phyloP scores from a whole-genome alignment of 2,888 invertebrate species.

The Xanthorhoe spadicearia region DNA sequence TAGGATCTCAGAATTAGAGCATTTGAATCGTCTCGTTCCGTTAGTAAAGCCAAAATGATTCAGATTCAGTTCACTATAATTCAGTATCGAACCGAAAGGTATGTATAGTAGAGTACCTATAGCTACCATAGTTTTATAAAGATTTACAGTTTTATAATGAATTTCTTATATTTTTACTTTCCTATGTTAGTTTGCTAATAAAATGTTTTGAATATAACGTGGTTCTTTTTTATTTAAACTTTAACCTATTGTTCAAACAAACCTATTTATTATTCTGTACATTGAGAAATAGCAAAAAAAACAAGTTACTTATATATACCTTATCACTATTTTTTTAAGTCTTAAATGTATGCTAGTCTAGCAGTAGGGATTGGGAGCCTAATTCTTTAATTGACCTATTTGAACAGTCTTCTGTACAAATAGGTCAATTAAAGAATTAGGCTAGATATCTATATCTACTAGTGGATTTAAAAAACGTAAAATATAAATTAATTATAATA shows the following conservation, averaged over 20 bases:
- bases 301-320: no score
- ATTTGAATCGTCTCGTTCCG: slow-evolving; percentile 22
- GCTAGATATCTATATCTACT: no score
- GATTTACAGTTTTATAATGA: slow-evolving; percentile 81
- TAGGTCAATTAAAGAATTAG: no score
- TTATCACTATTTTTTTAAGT: no score
- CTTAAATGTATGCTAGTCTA: no score
- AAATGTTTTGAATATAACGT: slow-evolving; percentile 79
- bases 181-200: slow-evolving; percentile 84
- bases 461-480: no score
- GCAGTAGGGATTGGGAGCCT: no score
- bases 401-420: no score
- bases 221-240: slow-evolving; percentile 23
- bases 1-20: slow-evolving; percentile 3
- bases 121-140: slow-evolving; percentile 77
- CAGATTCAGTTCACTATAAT: slow-evolving; percentile 63
- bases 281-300: no score
- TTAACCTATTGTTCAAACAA: neutral
- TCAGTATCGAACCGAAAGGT: slow-evolving; percentile 62
- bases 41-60: slow-evolving; percentile 34
- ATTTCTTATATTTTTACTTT: slow-evolving; percentile 84
- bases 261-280: no score
- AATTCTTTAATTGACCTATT: no score
- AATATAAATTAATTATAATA: no score
- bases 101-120: slow-evolving; percentile 59